Evolutionary conservation across 2,888 invertebrate genomes (phyloP), one percentile per base, ranked within the genome.

Genomic region (Tortricodes alternella): DNA sequence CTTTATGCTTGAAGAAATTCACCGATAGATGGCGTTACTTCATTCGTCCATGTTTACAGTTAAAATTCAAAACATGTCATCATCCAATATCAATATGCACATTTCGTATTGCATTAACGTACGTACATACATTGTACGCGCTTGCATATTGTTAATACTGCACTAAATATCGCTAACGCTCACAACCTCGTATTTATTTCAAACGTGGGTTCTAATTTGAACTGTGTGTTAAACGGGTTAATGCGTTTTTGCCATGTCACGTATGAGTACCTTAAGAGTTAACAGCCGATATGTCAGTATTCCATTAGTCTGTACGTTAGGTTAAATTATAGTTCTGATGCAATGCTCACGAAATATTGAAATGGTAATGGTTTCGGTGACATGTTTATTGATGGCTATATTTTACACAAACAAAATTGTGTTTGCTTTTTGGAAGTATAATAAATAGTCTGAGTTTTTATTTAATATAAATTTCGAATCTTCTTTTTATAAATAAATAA

Each of bases 301-400:
- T 44, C 44, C 44, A 44, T 44, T 44, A 44, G 29, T n/a, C n/a
- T n/a, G n/a, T 16, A 11, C 44, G 29, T 44, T 44, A 11, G 16
- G n/a, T 29, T 44, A 18, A 29, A 44, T 18, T 44, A 44, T 44
- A 16, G 27, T 24, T 24, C 41, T 13, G 29, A 34, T 15, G 5
- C 23, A 11, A 23, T 18, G 23, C 15, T 23, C n/a, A 24, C 15
- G 41, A 19, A 39, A 19, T 39, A 46, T 46, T 21, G 21, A 23
- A 41, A 4, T 7, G 2, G 23, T 6, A 46, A 46, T 21, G 21
- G 46, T 23, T 8, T 9, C 34, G 11, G 7, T 46, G 46, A 35
- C 34, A 34, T 34, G 46, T 32, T 46, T 46, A 46, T 32, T 27
- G n/a, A 21, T 3, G 15, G 24, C 15, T 41, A 9, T 24, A 41